Evolutionary conservation across 2,888 invertebrate genomes (phyloP).

Genomic region (Eurytoma californica): DNA sequence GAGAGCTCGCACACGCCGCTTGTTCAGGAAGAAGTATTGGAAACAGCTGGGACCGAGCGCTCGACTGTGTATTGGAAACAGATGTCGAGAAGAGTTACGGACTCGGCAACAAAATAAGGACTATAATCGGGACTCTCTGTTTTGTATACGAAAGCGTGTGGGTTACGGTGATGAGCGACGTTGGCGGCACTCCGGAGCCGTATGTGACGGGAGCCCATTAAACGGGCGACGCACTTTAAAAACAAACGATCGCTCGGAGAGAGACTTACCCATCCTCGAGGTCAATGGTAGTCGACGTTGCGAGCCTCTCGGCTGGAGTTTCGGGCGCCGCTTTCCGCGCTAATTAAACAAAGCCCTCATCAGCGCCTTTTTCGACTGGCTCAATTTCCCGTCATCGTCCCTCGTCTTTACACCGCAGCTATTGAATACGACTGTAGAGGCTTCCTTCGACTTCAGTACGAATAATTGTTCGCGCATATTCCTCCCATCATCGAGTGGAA

Average conservation of each 20-base stretch:
- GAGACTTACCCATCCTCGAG: conserved; percentile 34
- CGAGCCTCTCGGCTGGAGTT: background rate
- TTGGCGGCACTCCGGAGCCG: conserved; percentile 16
- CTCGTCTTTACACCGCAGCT: background rate
- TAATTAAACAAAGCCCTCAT: conserved; percentile 60
- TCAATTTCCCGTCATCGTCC: conserved; percentile 26
- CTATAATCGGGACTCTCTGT: no score
- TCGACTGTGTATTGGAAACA: no score
- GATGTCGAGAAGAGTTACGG: no score
- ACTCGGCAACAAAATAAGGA: no score
- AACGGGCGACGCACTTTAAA: conserved; percentile 53
- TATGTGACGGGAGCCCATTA: conserved; percentile 51
- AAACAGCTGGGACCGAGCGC: no score
- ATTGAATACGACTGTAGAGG: background rate
- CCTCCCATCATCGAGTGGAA: background rate
- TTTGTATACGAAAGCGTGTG: no score
- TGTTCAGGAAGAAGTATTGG: no score
- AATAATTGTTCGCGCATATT: background rate
- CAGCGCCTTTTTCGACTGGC: conserved; percentile 37
- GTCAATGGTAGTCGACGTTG: background rate
- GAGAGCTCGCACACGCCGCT: no score
- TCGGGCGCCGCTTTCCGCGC: conserved; percentile 36
- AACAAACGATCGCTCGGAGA: conserved; percentile 27
- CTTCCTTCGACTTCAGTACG: background rate
- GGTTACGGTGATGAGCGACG: background rate